Conservation (phyloP, 2,113 vertebrate species). For the Rostratula benghalensis region DNA sequence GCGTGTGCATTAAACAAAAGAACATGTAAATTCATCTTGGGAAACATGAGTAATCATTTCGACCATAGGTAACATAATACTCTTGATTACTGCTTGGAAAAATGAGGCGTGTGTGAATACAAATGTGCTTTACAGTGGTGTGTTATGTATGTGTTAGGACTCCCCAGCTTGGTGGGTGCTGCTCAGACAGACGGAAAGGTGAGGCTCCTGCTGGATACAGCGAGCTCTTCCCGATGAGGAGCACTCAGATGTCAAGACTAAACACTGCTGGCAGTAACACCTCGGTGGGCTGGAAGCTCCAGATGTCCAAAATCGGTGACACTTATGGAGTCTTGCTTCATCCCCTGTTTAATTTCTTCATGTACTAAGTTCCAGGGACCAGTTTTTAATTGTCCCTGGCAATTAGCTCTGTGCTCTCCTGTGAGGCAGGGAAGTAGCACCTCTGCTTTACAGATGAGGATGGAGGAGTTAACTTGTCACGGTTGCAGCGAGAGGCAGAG, state of each 20-base stretch:
- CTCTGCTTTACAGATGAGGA: neutral
- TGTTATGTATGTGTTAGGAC: neutral
- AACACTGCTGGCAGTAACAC: neutral
- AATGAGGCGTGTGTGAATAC: neutral
- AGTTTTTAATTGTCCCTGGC: neutral
- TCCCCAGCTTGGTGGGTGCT: neutral
- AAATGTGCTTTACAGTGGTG: neutral
- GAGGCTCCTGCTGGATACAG: neutral
- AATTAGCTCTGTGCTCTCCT: conserved; percentile 13
- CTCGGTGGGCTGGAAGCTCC: neutral
- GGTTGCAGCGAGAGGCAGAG: neutral
- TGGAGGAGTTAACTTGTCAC: conserved; percentile 30
- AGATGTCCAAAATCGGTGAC: conserved; percentile 33
- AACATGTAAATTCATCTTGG: conserved; percentile 48
- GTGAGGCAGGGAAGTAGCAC: neutral
- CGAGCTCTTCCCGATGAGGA: neutral
- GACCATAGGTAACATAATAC: conserved; percentile 35
- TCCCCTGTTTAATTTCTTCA: conserved; percentile 2
- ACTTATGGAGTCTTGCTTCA: neutral
- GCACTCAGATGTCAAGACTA: neutral
- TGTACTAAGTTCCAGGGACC: neutral
- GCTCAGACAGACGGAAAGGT: neutral
- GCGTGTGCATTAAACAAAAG: conserved; percentile 7
- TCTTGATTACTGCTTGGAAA: conserved; percentile 29
- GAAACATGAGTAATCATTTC: conserved; percentile 46